phyloP scores from a whole-genome alignment of 2,797 vertebrate genomes.

The Distichodus sexfasciatus region DNA sequence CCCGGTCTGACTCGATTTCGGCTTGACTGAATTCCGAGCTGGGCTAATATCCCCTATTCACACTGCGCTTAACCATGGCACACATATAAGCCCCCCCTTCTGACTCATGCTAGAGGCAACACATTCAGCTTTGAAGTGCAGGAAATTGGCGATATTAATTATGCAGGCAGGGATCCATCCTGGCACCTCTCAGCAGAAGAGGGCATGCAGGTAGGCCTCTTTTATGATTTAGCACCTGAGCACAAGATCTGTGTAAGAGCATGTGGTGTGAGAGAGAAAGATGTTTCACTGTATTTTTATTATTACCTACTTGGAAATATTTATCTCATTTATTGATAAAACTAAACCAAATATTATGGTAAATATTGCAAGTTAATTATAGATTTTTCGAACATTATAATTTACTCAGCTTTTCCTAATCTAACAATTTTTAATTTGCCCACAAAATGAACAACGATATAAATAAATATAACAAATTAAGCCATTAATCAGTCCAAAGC shows the following conservation, averaged over 20 bases:
- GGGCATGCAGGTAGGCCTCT: background rate
- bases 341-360: too few relatives aligned
- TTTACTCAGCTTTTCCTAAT: too few relatives aligned
- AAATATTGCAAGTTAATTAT: too few relatives aligned
- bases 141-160: conserved; percentile 33
- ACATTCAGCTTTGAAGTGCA: conserved; percentile 17
- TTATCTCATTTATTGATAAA: conserved; percentile 10
- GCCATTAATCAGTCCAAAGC: too few relatives aligned
- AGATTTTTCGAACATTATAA: too few relatives aligned
- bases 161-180: background rate
- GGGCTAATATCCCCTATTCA: background rate
- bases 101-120: background rate
- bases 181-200: background rate
- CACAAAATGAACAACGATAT: too few relatives aligned
- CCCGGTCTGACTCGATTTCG: conserved; percentile 1
- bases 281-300: conserved; percentile 18
- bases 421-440: too few relatives aligned
- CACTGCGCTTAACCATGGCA: background rate
- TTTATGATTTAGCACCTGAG: conserved; percentile 17
- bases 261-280: background rate
- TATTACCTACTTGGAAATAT: conserved; percentile 18
- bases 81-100: background rate
- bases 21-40: conserved; percentile 4
- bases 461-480: too few relatives aligned
- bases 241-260: background rate